Conservation (phyloP, 2,888 invertebrate species). For the Camponotus fellah region DNA sequence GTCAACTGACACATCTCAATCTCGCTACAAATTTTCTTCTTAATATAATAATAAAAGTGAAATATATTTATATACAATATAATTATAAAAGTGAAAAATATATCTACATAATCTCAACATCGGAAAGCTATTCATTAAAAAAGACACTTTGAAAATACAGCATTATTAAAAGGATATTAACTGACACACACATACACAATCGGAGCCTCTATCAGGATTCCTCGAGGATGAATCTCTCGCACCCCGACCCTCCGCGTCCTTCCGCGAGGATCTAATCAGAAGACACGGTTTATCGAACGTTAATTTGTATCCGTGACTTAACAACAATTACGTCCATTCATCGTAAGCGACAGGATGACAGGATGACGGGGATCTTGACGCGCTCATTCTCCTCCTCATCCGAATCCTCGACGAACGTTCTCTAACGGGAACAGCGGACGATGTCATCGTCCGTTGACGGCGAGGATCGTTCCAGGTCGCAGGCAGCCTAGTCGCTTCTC, state of each 20-base stretch:
- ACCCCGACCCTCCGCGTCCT: background rate
- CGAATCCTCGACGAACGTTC: constrained; percentile 6
- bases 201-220: background rate
- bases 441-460: constrained; percentile 37
- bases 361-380: constrained; percentile 16
- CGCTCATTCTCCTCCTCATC: background rate
- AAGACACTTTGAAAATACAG: background rate
- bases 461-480: constrained; percentile 22
- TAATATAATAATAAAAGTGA: constrained; percentile 12
- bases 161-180: constrained; percentile 3
- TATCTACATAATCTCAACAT: background rate
- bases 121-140: background rate
- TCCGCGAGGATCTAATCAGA: constrained; percentile 3
- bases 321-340: constrained; percentile 22
- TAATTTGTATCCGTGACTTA: constrained; percentile 28
- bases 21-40: background rate
- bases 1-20: too few relatives aligned
- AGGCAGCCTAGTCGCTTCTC: background rate
- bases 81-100: constrained; percentile 6
- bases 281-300: constrained; percentile 2
- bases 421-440: constrained; percentile 39
- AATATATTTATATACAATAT: background rate
- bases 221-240: background rate
- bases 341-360: constrained; percentile 21
- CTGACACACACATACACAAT: background rate